Conservation (phyloP, 2,113 vertebrate genomes). For the Todiramphus saurophagus region DNA sequence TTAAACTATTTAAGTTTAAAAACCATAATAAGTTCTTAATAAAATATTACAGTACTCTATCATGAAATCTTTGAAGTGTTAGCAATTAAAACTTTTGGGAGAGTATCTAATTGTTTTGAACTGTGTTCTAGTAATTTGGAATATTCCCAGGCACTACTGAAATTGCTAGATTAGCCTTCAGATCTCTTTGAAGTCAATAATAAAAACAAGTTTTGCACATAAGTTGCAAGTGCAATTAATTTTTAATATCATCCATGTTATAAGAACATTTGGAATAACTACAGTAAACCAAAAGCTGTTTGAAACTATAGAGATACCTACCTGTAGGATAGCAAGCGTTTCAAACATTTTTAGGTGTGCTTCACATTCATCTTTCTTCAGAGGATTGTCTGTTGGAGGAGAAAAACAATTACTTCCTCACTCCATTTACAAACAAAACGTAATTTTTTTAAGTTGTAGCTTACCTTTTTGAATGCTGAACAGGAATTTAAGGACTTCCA, state of each 20-base stretch:
- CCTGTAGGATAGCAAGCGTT: slow-evolving; percentile 86
- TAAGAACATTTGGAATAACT: neutral
- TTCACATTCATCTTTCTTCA: slow-evolving; percentile 83
- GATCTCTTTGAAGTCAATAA: neutral
- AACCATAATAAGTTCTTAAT: neutral
- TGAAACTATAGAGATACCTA: slow-evolving; percentile 17
- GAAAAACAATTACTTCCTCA: neutral
- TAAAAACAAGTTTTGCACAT: neutral
- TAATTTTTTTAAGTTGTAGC: neutral
- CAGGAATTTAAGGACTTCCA: slow-evolving; percentile 84
- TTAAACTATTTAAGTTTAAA: neutral
- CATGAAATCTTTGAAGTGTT: neutral
- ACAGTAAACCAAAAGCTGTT: neutral
- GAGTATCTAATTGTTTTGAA: neutral
- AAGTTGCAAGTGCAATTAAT: neutral
- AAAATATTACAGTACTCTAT: neutral
- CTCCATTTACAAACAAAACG: neutral
- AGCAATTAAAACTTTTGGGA: neutral
- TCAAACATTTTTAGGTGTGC: slow-evolving; percentile 83
- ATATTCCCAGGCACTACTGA: neutral
- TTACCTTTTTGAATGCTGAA: slow-evolving; percentile 83
- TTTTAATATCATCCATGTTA: neutral
- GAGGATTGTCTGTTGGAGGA: slow-evolving; percentile 76
- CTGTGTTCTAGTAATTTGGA: neutral
- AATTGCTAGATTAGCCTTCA: neutral